Evolutionary conservation across 1,140 invertebrate genomes (phyloP).

Genomic region (Drosophila busckii): DNA sequence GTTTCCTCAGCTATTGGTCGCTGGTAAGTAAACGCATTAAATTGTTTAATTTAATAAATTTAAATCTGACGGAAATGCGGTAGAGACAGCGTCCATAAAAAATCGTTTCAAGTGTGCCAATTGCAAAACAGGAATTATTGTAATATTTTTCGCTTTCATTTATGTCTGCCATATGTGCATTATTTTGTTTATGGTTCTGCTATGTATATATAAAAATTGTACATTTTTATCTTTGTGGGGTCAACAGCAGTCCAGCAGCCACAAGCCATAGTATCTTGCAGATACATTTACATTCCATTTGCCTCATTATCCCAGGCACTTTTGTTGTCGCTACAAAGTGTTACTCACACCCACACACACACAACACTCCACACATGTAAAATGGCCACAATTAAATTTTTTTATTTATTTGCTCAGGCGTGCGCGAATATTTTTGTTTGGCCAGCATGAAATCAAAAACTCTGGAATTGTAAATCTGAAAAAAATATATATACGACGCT

Average conservation of each 20-base stretch:
- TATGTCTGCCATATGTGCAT: slow-evolving; percentile 69
- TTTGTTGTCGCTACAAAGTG: slow-evolving; percentile 45
- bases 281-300: slow-evolving; percentile 31
- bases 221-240: slow-evolving; percentile 44
- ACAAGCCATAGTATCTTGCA: slow-evolving; percentile 25
- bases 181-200: too few species aligned
- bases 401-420: slow-evolving; percentile 22
- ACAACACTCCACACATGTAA: background rate
- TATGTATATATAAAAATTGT: background rate
- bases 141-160: slow-evolving; percentile 49
- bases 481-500: slow-evolving; percentile 30
- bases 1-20: slow-evolving; percentile 81
- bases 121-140: slow-evolving; percentile 9
- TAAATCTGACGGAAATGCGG: slow-evolving; percentile 46
- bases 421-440: slow-evolving; percentile 5
- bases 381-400: slow-evolving; percentile 8
- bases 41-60: slow-evolving; percentile 7
- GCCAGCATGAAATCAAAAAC: too few species aligned
- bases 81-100: slow-evolving; percentile 9
- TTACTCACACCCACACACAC: slow-evolving; percentile 3
- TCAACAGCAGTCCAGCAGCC: slow-evolving; percentile 46
- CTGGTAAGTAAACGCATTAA: slow-evolving; percentile 79
- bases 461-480: slow-evolving; percentile 33
- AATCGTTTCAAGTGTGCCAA: slow-evolving; percentile 52
- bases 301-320: slow-evolving; percentile 32